These are phyloP conservation scores for Struthio camelus DNA, from an alignment of 2,113 vertebrate species.

Conservation along the genomic window DNA sequence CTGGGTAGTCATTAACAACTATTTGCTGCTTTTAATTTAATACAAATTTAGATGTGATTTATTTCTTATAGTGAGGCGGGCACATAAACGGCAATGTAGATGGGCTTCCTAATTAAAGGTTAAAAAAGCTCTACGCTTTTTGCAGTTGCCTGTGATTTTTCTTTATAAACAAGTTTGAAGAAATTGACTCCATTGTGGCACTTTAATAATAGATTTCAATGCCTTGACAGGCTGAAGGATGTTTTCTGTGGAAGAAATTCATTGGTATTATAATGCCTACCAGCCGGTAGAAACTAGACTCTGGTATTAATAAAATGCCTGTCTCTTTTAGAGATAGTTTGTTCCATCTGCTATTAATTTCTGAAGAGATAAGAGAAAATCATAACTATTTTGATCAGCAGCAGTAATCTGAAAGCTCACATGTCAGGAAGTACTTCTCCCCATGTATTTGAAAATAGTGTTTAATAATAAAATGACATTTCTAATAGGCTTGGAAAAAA, in stretches of 20 bases:
- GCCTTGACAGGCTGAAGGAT: constrained; percentile 43
- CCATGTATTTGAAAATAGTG: neutral
- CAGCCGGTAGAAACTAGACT: constrained; percentile 24
- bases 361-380: constrained; percentile 42
- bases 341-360: constrained; percentile 61
- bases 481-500: constrained; percentile 8
- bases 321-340: constrained; percentile 25
- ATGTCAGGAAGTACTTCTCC: constrained; percentile 9
- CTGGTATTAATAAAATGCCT: constrained; percentile 47
- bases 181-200: neutral
- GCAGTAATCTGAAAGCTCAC: constrained; percentile 27
- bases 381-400: constrained; percentile 42
- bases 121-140: neutral
- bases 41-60: neutral
- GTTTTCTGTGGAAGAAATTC: constrained; percentile 15
- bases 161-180: neutral
- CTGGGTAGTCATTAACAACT: neutral
- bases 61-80: neutral
- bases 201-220: constrained; percentile 34
- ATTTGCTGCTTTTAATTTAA: neutral
- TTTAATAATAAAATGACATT: constrained; percentile 62
- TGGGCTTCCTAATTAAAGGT: neutral
- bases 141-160: neutral
- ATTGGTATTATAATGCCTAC: neutral
- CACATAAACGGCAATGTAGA: neutral